Base-by-base conservation (phyloP, 2,797 vertebrate genomes). In the Artibeus lituratus region DNA sequence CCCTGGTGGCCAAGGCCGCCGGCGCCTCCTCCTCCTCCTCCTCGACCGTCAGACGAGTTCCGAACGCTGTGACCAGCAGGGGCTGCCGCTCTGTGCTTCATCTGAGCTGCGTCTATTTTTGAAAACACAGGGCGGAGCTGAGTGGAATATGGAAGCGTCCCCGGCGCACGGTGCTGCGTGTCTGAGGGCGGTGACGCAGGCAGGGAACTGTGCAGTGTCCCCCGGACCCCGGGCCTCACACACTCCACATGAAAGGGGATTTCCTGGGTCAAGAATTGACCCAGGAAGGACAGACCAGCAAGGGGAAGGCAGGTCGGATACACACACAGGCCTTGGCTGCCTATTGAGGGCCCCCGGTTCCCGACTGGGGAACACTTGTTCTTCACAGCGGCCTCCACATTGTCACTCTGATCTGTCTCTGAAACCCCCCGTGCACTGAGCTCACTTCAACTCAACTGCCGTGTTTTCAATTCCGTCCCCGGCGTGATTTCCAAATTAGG, bases 401-500 rank as follows among this genome's bases (percentile, higher is more conserved):
- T 10, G 39, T 70, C 72, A 7, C 76, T 55, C 92, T 55, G 91
- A 26, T 69, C 57, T 42, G 9, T 37, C 70, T 26, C 24, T 0
- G 65, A 95, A 67, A 57, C 76, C 90, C 91, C 59, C 26, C 5
- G 29, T 5, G 11, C 12, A 0, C 12, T 6, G 59, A 62, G 59
- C 84, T 91, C 84, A 62, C 91, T 96, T 89, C 74, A 94, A 91
- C 81, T 95, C 70, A 1, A 96, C 70, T 57, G 78, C 69, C 67
- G 59, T 77, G 95, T 82, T 96, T 96, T 94, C 80, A 84, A 80
- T 95, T 86, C 94, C 51, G 73, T 96, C 96, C 96, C 88, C 14
- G 69, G 87, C 2, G 67, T 49, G 42, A 95, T 96, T 85, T 53
- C 96, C 95, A 97, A 98, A 78, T 90, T 0, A 94, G 15, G 49